Base-by-base conservation (phyloP, 1,140 invertebrate genomes). In the Tachypleus tridentatus region DNA sequence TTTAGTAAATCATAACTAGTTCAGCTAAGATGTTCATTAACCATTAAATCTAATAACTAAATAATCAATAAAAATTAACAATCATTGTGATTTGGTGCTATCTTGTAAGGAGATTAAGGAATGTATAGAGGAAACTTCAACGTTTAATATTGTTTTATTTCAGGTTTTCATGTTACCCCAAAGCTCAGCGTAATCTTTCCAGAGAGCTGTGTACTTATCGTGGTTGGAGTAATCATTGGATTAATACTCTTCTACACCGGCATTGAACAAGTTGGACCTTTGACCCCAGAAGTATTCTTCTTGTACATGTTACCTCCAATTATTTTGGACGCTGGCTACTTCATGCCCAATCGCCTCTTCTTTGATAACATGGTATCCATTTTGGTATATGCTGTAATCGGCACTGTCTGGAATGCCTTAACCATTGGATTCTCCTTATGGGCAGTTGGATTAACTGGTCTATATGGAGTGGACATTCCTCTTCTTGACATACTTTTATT, bases 311-410 rank as follows among this genome's bases (percentile, higher is more conserved):
- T 97, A 71, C 92, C 91, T 11, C 92, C 92, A 50, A 98, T 98
- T 71, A 97, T 98, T 67, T 79, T 98, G 66, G 96, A 98, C 75
- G 92, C 95, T 4, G 93, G 95, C 3, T 69, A 69, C 58, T 98
- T 97, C 76, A 95, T 99, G 87, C 95, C 96, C 62, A 98, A 98
- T 79, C 81, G 75, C 50, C 80, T 93, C 67, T 98, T 99, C 78
- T 95, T 96, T 76, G 94, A 98, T 74, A 95, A 99, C 77, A 80
- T 99, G 67, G 93, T 93, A 67, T 97, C 93, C 52, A 97, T 99
- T 73, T 77, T 98, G 49, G 80, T 98, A 11, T 97, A 97, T 80
- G 96, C 96, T 67, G 95, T 98, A 60, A 80, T 97, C 67, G 93
- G 95, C 64, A 98, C 96, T 65, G 87, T 98, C 73, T 93, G 95